Evolutionary conservation across 2,888 invertebrate genomes (phyloP).

Genomic region (Macrophya alboannulata): DNA sequence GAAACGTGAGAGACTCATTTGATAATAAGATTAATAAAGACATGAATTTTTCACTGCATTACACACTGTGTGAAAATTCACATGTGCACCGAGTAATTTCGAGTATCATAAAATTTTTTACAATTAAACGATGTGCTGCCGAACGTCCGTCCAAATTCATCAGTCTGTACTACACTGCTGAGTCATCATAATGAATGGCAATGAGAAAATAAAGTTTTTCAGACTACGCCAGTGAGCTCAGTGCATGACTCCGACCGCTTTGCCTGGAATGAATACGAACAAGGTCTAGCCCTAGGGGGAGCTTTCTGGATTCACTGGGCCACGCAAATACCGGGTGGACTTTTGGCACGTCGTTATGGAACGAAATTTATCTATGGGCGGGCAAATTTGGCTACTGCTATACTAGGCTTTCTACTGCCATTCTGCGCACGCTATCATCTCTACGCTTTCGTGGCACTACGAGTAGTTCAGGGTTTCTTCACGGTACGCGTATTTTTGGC

Average conservation of each 20-base stretch:
- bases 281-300: slow-evolving; percentile 85
- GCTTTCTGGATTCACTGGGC: slow-evolving; percentile 89
- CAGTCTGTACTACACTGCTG: neutral
- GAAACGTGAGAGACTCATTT: slow-evolving; percentile 30
- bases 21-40: neutral
- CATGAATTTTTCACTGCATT: neutral
- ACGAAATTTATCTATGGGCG: slow-evolving; percentile 88
- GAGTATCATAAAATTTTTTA: neutral
- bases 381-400: slow-evolving; percentile 84
- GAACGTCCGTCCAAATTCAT: neutral
- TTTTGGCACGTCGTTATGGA: slow-evolving; percentile 86
- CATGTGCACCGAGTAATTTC: neutral
- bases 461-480: slow-evolving; percentile 86
- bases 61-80: neutral
- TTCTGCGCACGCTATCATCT: slow-evolving; percentile 83
- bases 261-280: slow-evolving; percentile 86
- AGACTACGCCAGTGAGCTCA: neutral
- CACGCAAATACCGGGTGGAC: slow-evolving; percentile 88
- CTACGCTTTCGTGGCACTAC: slow-evolving; percentile 82
- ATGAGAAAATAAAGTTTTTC: neutral
- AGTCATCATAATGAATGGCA: neutral
- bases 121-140: neutral
- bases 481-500: slow-evolving; percentile 82
- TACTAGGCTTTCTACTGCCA: slow-evolving; percentile 86
- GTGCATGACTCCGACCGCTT: slow-evolving; percentile 75